Conservation (phyloP, 2,888 invertebrate genomes). For the Ptychoptera contaminata region DNA sequence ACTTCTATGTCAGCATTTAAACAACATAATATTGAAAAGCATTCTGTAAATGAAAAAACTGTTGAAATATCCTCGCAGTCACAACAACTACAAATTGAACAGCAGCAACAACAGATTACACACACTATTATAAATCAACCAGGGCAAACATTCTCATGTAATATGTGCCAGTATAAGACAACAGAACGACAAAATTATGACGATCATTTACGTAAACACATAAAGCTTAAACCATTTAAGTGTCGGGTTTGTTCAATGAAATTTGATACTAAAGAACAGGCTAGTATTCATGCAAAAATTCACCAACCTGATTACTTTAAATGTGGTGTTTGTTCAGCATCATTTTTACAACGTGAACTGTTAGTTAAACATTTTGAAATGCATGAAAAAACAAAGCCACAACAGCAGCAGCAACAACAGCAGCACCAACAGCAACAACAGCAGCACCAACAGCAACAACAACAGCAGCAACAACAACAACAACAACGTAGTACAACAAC, state of each 20-base stretch:
- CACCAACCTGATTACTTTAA: slow-evolving; percentile 31
- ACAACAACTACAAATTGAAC: background rate
- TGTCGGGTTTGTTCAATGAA: slow-evolving; percentile 30
- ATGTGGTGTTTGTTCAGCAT: slow-evolving; percentile 29
- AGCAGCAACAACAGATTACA: background rate
- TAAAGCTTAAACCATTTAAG: slow-evolving; percentile 32
- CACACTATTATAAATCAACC: slow-evolving; percentile 8
- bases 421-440: slow-evolving; percentile 10
- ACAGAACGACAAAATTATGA: slow-evolving; percentile 27
- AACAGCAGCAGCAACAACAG: slow-evolving; percentile 14
- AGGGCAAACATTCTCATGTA: slow-evolving; percentile 25
- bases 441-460: slow-evolving; percentile 6
- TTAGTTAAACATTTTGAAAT: slow-evolving; percentile 30
- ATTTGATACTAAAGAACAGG: slow-evolving; percentile 30
- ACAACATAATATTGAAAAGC: slow-evolving; percentile 29
- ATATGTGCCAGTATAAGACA: slow-evolving; percentile 29
- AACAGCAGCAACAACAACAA: slow-evolving; percentile 1
- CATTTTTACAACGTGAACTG: slow-evolving; percentile 28
- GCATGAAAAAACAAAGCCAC: slow-evolving; percentile 20
- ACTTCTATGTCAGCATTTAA: slow-evolving; percentile 26
- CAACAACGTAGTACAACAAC: slow-evolving; percentile 16
- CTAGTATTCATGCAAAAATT: slow-evolving; percentile 29
- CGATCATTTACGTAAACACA: slow-evolving; percentile 29
- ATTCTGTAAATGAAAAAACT: slow-evolving; percentile 13
- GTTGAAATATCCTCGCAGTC: background rate